Base-by-base conservation (phyloP, 37 sponge, comb jelly and placozoan genomes). In the Oscarella lobularis region DNA sequence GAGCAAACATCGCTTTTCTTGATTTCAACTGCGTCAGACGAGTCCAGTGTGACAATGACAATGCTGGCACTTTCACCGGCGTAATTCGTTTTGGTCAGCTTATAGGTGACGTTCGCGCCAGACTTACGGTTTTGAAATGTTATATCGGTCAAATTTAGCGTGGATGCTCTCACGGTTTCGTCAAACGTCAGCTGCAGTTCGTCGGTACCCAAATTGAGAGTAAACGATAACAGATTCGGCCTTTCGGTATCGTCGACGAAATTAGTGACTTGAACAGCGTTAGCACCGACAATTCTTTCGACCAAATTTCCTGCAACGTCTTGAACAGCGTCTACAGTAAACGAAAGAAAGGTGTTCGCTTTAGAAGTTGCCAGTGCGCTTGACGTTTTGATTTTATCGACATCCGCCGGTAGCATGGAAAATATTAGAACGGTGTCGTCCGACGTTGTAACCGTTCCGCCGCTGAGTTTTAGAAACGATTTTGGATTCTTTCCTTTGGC, bases 221-320 rank as follows among this genome's bases (percentile, higher is more conserved):
- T 79, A 75, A 91, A 91, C 3, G 66, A 36, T 0, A 73, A n/a
- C 0, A 91, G 66, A 1, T 77, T 78, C 38, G 92, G 92, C 14
- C 80, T 38, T 2, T 81, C 66, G 6, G 1, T 77, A 73, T 91
- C 92, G 41, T 75, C 67, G 40, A 81, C 41, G 37, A 91, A 77
- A 0, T 20, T 32, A 1, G 83, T 73, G 0, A 87, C 86, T 73
- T 69, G 81, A 32, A 87, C 55, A 3, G 84, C 91, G 81, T 90
- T 81, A 20, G 74, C 79, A 31, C 77, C 85, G 39, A 69, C 36
- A 3, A 66, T 37, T 36, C 81, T 39, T 30, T 20, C 55, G 0
- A 91, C 85, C 34, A 75, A 79, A 66, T 87, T 87, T 0, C 92
- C 92, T 76, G 87, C 79, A 72, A 94, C 71, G 73, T 94, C 95